Evolutionary conservation across 1,140 invertebrate species (phyloP).

Genomic region (Drosophila fuyamai): DNA sequence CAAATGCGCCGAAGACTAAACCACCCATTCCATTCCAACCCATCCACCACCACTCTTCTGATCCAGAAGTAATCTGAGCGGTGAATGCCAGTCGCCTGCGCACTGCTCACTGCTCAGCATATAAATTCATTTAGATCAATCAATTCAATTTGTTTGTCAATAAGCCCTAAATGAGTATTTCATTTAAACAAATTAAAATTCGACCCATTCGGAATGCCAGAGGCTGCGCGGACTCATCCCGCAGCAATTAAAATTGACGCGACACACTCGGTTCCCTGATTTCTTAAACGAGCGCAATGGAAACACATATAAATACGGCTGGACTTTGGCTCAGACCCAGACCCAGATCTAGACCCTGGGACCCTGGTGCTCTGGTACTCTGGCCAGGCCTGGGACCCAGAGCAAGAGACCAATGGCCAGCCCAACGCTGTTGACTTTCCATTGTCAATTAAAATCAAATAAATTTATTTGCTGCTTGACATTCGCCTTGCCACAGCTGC

Average conservation of each 20-base stretch:
- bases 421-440: constrained; percentile 73
- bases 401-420: constrained; percentile 34
- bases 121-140: constrained; percentile 85
- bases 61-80: neutral
- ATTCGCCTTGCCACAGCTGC: constrained; percentile 51
- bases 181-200: constrained; percentile 84
- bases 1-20: constrained; percentile 31
- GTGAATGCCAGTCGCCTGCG: constrained; percentile 11
- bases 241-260: constrained; percentile 77
- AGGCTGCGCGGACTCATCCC: constrained; percentile 43
- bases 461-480: constrained; percentile 84
- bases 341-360: constrained; percentile 37
- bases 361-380: constrained; percentile 23
- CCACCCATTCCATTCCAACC: neutral
- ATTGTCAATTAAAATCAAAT: constrained; percentile 84
- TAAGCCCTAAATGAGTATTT: constrained; percentile 84
- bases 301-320: constrained; percentile 60
- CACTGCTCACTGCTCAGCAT: constrained; percentile 52
- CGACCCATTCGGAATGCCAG: constrained; percentile 80
- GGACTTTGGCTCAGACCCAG: constrained; percentile 47
- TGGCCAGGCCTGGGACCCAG: neutral
- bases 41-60: neutral
- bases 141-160: constrained; percentile 85
- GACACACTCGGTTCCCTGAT: constrained; percentile 52
- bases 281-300: constrained; percentile 57